Percentiles rank a stretch among this genome's conserved stretches.
Evolutionary conservation across 2,888 invertebrate genomes (phyloP).

Genomic region (Saturnia pavonia): DNA sequence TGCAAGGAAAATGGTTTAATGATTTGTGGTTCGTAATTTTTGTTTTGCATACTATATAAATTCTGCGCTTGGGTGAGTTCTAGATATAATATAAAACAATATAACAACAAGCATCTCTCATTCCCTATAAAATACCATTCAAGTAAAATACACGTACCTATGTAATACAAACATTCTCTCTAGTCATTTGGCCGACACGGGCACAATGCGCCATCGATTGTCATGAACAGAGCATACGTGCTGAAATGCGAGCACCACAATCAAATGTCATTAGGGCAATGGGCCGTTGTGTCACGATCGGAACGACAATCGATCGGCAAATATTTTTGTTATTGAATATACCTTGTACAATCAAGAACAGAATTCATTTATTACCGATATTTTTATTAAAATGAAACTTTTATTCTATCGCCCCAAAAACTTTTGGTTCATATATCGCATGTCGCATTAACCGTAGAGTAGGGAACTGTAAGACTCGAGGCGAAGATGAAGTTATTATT

Average conservation of each 20-base stretch:
- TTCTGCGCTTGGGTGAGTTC: too few relatives aligned
- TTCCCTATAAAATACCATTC: background rate
- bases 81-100: background rate
- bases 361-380: background rate
- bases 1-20: too few relatives aligned
- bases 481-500: too few relatives aligned
- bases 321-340: conserved; percentile 51
- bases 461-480: too few relatives aligned
- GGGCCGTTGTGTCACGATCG: conserved; percentile 45
- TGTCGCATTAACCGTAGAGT: too few relatives aligned
- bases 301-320: conserved; percentile 46
- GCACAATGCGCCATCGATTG: conserved; percentile 21
- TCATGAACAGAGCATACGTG: conserved; percentile 33
- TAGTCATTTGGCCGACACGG: conserved; percentile 12
- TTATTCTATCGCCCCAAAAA: too few relatives aligned
- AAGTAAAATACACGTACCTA: background rate
- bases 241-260: conserved; percentile 40
- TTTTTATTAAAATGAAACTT: background rate
- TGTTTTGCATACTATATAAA: too few relatives aligned
- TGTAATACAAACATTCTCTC: conserved; percentile 13
- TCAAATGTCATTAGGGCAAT: conserved; percentile 48
- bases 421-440: too few relatives aligned
- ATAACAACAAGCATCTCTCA: background rate
- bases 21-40: too few relatives aligned
- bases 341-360: conserved; percentile 22